Base-by-base conservation (phyloP, 2,113 vertebrate genomes). In the Helogale parvula region DNA sequence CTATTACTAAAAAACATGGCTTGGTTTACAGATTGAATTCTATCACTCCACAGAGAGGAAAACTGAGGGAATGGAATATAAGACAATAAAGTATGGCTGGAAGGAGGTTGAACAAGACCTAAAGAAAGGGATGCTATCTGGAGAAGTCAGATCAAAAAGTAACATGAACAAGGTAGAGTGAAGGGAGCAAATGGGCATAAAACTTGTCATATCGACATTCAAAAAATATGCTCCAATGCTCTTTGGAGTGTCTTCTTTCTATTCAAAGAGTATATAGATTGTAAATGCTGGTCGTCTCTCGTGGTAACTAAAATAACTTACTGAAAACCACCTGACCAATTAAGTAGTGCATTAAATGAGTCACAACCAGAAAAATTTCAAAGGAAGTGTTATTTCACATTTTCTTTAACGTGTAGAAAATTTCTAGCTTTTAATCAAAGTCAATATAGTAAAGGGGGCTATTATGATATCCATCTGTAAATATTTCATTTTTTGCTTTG, bases 321-420 rank as follows among this genome's bases (percentile, higher is more conserved):
- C 72, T 71, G 31, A 65, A 83, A 92, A 29, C 0, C 47, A 74
- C 11, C n/a, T 81, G 29, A 10, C 7, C 45, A 84, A 38, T 50
- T 85, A 96, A 93, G 2, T 66, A 91, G 65, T 83, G 3, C 10
- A 93, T 54, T 89, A 94, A 94, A 91, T 82, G 15, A 81, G 16
- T 80, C 16, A 95, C 52, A 77, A 38, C 21, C 74, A 71, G 45
- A 94, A 60, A 66, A 76, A 87, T 68, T 76, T 63, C 35, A 86
- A 80, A 82, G 80, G 76, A 17, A 31, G 33, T 83, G 31, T 60
- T 66, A 57, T 23, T 17, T 66, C 38, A 23, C 50, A 17, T 41
- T 87, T 76, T 65, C 45, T 83, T 96, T 79, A 93, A 65, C 31
- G 65, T 14, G 11, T 71, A 69, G 27, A 90, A 96, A 81, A 57